phyloP scores from a whole-genome alignment of 2,888 invertebrate genomes.

The Pinctada fucata region DNA sequence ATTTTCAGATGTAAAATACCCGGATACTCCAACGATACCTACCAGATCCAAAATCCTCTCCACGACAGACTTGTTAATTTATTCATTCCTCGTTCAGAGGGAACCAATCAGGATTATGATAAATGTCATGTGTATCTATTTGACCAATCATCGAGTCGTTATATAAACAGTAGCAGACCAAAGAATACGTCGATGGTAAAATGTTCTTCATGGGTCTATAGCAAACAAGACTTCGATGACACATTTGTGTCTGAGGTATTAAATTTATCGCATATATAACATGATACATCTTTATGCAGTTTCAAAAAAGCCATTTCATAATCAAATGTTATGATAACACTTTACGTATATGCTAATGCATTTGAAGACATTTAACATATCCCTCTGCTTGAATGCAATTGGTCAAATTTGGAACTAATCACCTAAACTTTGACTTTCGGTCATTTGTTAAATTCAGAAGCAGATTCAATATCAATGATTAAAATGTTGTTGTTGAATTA shows the following conservation, averaged over 20 bases:
- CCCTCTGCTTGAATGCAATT: too few species aligned
- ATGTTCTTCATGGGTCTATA: neutral
- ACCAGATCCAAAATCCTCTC: slow-evolving; percentile 20
- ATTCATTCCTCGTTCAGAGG: slow-evolving; percentile 26
- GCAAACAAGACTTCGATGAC: neutral
- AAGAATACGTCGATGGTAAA: neutral
- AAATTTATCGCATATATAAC: too few species aligned
- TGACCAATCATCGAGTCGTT: neutral
- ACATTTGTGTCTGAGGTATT: neutral
- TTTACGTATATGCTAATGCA: too few species aligned
- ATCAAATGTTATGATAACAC: too few species aligned
- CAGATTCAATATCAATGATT: too few species aligned
- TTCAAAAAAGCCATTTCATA: too few species aligned
- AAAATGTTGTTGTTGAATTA: too few species aligned
- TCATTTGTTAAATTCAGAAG: too few species aligned
- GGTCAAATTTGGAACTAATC: too few species aligned
- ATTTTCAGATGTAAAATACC: slow-evolving; percentile 27
- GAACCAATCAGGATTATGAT: slow-evolving; percentile 17
- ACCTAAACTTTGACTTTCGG: too few species aligned
- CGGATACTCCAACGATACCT: slow-evolving; percentile 24
- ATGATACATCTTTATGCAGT: too few species aligned
- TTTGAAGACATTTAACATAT: too few species aligned
- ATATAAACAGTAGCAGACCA: neutral
- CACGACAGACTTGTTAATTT: slow-evolving; percentile 23
- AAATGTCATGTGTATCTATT: slow-evolving; percentile 18